Base-by-base conservation (phyloP, 1,140 invertebrate genomes). In the Anadara kagoshimensis region DNA sequence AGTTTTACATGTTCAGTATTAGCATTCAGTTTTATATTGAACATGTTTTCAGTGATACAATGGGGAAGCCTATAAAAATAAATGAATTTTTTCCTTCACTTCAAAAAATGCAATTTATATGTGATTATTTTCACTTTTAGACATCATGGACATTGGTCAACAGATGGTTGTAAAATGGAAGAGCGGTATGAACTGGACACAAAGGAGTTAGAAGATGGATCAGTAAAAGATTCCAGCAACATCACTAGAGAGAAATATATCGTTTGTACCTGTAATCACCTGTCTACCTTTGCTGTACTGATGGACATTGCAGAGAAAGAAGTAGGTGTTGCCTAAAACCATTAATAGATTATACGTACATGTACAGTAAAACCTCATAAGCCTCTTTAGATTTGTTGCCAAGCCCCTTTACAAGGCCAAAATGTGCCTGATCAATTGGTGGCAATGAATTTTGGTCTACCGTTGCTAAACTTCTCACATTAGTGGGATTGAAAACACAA, bases 211-310 rank as follows among this genome's bases (percentile, higher is more conserved):
- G 44, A 57, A 14, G 14, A 24, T n/a, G 54, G 49, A 22, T n/a
- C 44, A 20, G 66, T 49, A 41, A 91, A 92, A 18, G 92, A 94
- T 76, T 92, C 93, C 84, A 88, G 87, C 87, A 82, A 78, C 88
- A 90, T 36, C 45, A 62, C 78, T 47, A 85, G 88, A 65, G 84
- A 89, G 43, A 77, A 73, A 63, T 87, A 80, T 44, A 93, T 98
- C 24, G 98, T 98, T 85, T 99, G 97, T 85, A 96, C 95, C 5
- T 99, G 97, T 88, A 93, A 94, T 75, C 95, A 97, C 87, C 91
- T 98, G 2, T 96, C 96, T 1, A 97, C 94, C 0, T 97, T 96
- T 87, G 95, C 96, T 5, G 93, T 98, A 20, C 90, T 99, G 14
- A 95, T 97, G 58, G 97, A 98, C 85, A 92, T 96, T 51, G 93